Evolutionary conservation across 2,113 vertebrate genomes (phyloP).

Genomic region (Cephalophus harveyi): DNA sequence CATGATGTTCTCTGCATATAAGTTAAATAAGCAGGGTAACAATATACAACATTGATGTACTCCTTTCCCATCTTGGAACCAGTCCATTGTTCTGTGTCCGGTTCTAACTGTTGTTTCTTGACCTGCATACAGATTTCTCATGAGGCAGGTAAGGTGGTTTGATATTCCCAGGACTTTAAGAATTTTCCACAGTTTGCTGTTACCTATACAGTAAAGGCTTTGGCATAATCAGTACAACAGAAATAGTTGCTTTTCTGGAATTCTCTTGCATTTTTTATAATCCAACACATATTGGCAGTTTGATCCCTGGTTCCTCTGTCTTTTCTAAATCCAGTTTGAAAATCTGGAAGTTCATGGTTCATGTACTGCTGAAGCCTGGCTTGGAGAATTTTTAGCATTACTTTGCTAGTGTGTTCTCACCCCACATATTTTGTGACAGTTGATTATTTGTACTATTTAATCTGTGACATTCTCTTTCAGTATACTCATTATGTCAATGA

Average conservation of each 20-base stretch:
- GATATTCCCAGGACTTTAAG: neutral
- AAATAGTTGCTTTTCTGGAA: neutral
- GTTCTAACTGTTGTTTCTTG: neutral
- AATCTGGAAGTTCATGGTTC: neutral
- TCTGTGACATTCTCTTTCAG: no score
- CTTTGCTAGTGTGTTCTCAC: no score
- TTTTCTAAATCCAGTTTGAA: neutral
- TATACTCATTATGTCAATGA: no score
- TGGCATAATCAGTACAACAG: neutral
- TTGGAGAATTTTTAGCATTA: neutral
- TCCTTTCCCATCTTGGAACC: neutral
- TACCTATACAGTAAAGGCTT: neutral
- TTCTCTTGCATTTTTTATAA: neutral
- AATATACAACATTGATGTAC: neutral
- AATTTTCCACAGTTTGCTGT: neutral
- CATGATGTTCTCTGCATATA: neutral
- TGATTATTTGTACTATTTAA: no score
- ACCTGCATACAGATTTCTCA: neutral
- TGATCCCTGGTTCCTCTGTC: neutral
- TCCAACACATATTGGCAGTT: neutral
- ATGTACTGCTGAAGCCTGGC: neutral
- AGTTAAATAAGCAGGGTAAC: neutral
- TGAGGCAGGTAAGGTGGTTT: neutral
- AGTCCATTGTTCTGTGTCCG: neutral
- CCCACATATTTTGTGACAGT: no score